Base-by-base conservation (phyloP, 2,888 invertebrate genomes). In the Ormyrus nitidulus region DNA sequence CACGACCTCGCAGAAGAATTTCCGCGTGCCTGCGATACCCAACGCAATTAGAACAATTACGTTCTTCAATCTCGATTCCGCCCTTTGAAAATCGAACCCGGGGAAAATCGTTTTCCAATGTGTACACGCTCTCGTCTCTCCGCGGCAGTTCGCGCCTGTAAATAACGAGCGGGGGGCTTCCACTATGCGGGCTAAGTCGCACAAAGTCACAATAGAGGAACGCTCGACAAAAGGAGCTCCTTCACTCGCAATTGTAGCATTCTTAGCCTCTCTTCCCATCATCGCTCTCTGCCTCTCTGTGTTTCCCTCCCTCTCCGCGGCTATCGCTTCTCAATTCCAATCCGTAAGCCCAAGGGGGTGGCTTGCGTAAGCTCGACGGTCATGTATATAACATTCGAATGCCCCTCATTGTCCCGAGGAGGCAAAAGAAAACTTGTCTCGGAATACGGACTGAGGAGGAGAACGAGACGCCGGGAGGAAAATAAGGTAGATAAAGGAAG, bases 331-430 rank as follows among this genome's bases (percentile, higher is more conserved):
- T 62, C 75, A 51, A 64, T 74, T 74, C 56, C 73, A 13, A 65
- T 65, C 64, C 71, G 64, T 11, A 71, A 73, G 19, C 73, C 73
- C 64, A 54, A 56, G 65, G 49, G 73, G 73, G 59, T 34, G 59
- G 61, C 56, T 65, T 73, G 73, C 49, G 64, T 56, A 73, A 73
- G 65, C 64, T 73, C 73, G 51, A 44, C 44, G n/a, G 61, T 46
- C 72, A 53, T 51, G 49, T 70, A 70, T 70, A 70, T 58, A 70
- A 48, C 70, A 70, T 70, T 70, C 58, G 56, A 59, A 59, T 70
- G 58, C 70, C 70, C 70, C 70, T 70, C 59, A 70, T 70, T 70
- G 70, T 59, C 70, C 70, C 49, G 11, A n/a, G 9, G 13, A 58
- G 13, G 58, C 49, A 68, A 56, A 68, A 46, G 68, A 56, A 56